Conservation (phyloP, 2,797 vertebrate genomes). For the Tiaroga cobitis region DNA sequence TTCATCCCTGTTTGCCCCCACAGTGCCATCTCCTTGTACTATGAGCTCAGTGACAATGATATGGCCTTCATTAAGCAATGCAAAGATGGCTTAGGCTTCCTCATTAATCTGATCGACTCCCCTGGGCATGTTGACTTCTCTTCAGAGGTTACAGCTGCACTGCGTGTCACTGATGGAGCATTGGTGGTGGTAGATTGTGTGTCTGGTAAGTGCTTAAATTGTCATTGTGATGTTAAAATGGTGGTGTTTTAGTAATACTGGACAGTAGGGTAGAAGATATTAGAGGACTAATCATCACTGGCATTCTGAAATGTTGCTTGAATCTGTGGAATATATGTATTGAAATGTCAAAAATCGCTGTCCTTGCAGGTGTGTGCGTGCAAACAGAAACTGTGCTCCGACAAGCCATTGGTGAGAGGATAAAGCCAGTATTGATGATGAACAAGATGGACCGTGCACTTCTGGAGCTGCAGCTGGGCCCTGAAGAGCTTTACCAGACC, state of each 20-base stretch:
- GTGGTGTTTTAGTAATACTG: neutral
- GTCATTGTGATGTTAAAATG: neutral
- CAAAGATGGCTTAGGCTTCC: slow-evolving; percentile 90
- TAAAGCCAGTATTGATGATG: slow-evolving; percentile 97
- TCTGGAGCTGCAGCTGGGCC: slow-evolving; percentile 90
- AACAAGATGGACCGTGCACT: slow-evolving; percentile 98
- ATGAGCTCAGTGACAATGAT: slow-evolving; percentile 86
- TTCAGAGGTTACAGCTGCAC: slow-evolving; percentile 95
- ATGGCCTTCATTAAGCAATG: slow-evolving; percentile 94
- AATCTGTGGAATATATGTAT: neutral
- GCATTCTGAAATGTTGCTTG: neutral
- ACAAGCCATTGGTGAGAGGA: slow-evolving; percentile 93
- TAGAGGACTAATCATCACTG: neutral
- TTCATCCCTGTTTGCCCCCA: neutral
- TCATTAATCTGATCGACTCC: slow-evolving; percentile 97
- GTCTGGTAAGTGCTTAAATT: slow-evolving; percentile 82
- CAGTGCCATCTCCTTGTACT: slow-evolving; percentile 93
- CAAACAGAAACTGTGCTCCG: slow-evolving; percentile 96
- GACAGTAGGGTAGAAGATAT: neutral
- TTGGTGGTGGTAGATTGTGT: slow-evolving; percentile 95
- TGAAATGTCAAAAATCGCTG: neutral
- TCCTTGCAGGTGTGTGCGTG: slow-evolving; percentile 86
- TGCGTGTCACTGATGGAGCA: slow-evolving; percentile 94
- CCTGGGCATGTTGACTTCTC: slow-evolving; percentile 97
- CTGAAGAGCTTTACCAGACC: slow-evolving; percentile 91